These are phyloP conservation scores for Lymantria dispar DNA, from an alignment of 2,888 invertebrate species.

Conservation along the genomic window DNA sequence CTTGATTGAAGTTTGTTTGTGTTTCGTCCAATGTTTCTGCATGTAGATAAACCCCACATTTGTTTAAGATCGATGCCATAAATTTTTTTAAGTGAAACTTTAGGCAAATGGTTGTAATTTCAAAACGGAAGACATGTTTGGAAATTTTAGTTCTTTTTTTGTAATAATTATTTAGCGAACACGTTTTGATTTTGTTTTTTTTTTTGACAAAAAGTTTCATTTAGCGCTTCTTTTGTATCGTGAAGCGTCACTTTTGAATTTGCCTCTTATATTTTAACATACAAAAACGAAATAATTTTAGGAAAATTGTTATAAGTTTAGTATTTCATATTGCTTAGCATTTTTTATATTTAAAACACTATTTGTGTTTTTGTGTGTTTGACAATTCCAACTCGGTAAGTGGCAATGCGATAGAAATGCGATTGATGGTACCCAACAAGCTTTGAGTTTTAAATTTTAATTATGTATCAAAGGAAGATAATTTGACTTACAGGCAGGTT, in stretches of 20 bases:
- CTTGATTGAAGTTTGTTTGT: slow-evolving; percentile 41
- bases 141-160: slow-evolving; percentile 16
- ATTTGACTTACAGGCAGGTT: too few relatives aligned
- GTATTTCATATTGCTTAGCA: too few relatives aligned
- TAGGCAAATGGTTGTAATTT: slow-evolving; percentile 47
- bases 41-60: slow-evolving; percentile 27
- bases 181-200: slow-evolving; percentile 1
- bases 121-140: slow-evolving; percentile 53
- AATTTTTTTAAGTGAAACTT: slow-evolving; percentile 2
- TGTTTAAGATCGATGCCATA: background rate
- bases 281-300: background rate
- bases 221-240: slow-evolving; percentile 3
- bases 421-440: too few relatives aligned
- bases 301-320: background rate
- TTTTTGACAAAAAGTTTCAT: background rate
- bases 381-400: too few relatives aligned
- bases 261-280: background rate
- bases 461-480: too few relatives aligned
- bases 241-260: slow-evolving; percentile 1
- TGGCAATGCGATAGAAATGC: too few relatives aligned
- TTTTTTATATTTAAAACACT: too few relatives aligned
- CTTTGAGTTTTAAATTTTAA: too few relatives aligned
- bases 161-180: slow-evolving; percentile 6
- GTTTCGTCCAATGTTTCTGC: slow-evolving; percentile 43
- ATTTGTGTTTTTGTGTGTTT: too few relatives aligned